A percentile compares a stretch with the other conserved stretches of the same genome.
Evolutionary conservation across 53 echinoderm and acorn worm genomes (phyloP).

Genomic region (Luidia sarsii): DNA sequence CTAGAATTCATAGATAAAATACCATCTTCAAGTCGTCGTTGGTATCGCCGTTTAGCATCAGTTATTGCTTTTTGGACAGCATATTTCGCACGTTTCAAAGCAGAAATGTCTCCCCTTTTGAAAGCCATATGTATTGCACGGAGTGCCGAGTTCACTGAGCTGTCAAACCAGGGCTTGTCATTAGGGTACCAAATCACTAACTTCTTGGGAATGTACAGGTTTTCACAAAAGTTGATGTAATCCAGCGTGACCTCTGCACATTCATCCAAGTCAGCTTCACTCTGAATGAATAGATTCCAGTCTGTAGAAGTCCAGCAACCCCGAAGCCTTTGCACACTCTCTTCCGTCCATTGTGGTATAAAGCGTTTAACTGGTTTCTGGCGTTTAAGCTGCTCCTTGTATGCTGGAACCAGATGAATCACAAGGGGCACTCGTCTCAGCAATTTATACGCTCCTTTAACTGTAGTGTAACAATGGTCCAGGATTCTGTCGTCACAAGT

Average conservation of each 20-base stretch:
- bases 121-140: not conserved
- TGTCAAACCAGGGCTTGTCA: constrained; percentile 36
- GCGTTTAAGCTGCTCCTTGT: constrained; percentile 33
- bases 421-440: constrained; percentile 39
- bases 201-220: constrained; percentile 39
- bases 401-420: constrained; percentile 34
- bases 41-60: not conserved
- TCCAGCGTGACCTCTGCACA: constrained; percentile 42
- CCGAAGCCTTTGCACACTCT: not conserved
- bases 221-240: constrained; percentile 45
- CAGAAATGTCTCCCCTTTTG: not conserved
- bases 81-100: constrained; percentile 7
- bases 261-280: constrained; percentile 28
- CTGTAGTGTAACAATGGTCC: constrained; percentile 39
- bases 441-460: constrained; percentile 18
- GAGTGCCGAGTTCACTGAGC: not conserved
- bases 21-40: not conserved
- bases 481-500: constrained; percentile 26
- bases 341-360: constrained; percentile 18
- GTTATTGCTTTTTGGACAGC: not conserved
- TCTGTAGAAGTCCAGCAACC: constrained; percentile 24
- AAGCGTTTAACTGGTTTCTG: constrained; percentile 14
- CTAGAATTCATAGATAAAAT: not conserved
- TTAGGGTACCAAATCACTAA: constrained; percentile 16
- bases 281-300: constrained; percentile 6